Evolutionary conservation across 2,888 invertebrate genomes (phyloP).

Genomic region (Laspeyria flexula): DNA sequence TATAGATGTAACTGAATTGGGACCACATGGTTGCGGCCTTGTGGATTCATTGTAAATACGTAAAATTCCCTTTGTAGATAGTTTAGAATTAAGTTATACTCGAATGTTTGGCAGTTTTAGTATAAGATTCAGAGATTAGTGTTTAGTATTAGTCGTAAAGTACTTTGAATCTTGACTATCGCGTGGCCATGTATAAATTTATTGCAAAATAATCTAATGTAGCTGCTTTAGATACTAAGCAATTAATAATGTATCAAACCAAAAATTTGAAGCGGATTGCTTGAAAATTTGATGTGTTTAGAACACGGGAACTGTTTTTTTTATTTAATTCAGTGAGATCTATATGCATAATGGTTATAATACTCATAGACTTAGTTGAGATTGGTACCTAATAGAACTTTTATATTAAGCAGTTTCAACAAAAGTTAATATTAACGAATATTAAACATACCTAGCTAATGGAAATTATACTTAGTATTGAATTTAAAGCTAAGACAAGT

Average conservation of each 20-base stretch:
- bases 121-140: conserved; percentile 56
- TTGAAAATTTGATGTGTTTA: conserved; percentile 84
- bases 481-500: not conserved
- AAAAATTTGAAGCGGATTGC: conserved; percentile 84
- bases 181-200: conserved; percentile 78
- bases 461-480: conserved; percentile 12
- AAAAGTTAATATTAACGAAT: conserved; percentile 17
- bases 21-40: conserved; percentile 12
- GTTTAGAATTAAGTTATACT: conserved; percentile 36
- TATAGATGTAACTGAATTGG: conserved; percentile 19
- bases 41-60: conserved; percentile 59
- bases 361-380: conserved; percentile 76
- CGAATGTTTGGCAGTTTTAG: conserved; percentile 46
- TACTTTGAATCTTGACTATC: conserved; percentile 63
- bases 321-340: conserved; percentile 73
- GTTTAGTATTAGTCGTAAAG: conserved; percentile 40
- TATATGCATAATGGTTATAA: conserved; percentile 71
- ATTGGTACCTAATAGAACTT: conserved; percentile 51
- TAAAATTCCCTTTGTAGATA: conserved; percentile 72
- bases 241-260: conserved; percentile 78
- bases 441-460: conserved; percentile 29
- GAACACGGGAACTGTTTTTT: conserved; percentile 70
- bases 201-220: conserved; percentile 55
- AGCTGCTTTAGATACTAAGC: conserved; percentile 67
- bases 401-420: conserved; percentile 39